Conservation (phyloP, 35 echinoderm and acorn worm species). For the Ophioderma brevispina region DNA sequence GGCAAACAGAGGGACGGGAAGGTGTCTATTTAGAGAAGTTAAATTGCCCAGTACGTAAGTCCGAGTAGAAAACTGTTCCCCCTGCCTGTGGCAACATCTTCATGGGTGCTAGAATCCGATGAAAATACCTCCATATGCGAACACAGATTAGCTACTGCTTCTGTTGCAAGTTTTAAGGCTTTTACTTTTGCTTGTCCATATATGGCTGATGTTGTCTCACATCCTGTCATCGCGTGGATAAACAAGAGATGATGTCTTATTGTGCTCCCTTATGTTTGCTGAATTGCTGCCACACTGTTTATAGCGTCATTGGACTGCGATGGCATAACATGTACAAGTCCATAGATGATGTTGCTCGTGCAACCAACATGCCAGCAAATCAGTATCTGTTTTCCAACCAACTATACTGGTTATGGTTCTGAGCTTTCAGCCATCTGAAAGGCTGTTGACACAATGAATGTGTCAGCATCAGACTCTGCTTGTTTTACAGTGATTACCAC, state of each 20-base stretch:
- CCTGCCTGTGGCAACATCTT: not conserved
- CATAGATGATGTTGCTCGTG: not conserved
- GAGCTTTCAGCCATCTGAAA: no score
- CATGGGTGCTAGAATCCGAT: not conserved
- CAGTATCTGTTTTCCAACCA: not conserved
- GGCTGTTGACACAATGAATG: not conserved
- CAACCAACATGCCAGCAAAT: not conserved
- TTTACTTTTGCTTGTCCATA: not conserved
- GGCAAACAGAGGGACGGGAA: not conserved
- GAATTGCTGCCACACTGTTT: no score
- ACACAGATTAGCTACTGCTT: not conserved
- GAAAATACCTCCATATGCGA: not conserved
- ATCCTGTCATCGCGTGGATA: no score
- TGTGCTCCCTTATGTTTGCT: no score
- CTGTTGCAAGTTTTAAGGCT: not conserved
- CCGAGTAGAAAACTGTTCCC: not conserved
- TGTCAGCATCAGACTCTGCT: not conserved
- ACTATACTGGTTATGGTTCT: not conserved
- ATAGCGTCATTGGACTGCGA: no score
- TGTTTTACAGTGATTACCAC: not conserved
- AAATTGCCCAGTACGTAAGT: not conserved
- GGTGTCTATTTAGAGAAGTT: not conserved
- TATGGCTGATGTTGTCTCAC: not conserved
- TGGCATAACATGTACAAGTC: not conserved
- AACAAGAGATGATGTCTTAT: no score